Evolutionary conservation across 2,888 invertebrate genomes (phyloP), one percentile per base, ranked within the genome.

Genomic region (Amphipoea lucens): DNA sequence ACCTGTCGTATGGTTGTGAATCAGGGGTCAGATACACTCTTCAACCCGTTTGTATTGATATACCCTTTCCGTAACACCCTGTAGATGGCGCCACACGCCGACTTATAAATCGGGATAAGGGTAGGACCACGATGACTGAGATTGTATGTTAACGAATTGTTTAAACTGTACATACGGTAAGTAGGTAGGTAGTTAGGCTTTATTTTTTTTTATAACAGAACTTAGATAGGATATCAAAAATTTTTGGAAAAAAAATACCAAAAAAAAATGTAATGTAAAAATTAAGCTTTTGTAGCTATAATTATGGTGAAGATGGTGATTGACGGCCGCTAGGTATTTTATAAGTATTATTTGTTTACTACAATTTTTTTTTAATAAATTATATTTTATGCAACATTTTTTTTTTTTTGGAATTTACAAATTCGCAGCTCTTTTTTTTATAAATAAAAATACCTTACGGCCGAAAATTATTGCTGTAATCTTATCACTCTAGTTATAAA

Each of bases 171-270:
- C 14, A 83, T 70, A 83, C 9, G 14, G 54, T 65, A 40, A 17
- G 9, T 40, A 40, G 9, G 1, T 65, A 63, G 9, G 1, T 80
- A 80, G 45, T 42, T 69, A 83, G 79, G 23, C 0, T 63, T 66
- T 67, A 60, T 71, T 67, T 76, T 85, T 83, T 83, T 85, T 51
- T 62, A 85, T 81, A 48, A 74, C 48, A 4, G 23, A 42, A 76
- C 7, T 0, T 89, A 89, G 86, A 74, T 85, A 87, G 84, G 78
- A 63, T 75, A 84, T 78, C 83, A 90, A 90, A 91, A 90, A 88
- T 84, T 88, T 90, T 91, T 90, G 91, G 90, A 91, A 90, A 91
- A 85, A 90, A 91, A 40, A 89, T 84, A 84, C 88, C 88, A 88
- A 91, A 91, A 91, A 91, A 91, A 87, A 77, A 74, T 69, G 65